phyloP scores from a whole-genome alignment of 2,888 invertebrate genomes.

The Ochlodes sylvanus region DNA sequence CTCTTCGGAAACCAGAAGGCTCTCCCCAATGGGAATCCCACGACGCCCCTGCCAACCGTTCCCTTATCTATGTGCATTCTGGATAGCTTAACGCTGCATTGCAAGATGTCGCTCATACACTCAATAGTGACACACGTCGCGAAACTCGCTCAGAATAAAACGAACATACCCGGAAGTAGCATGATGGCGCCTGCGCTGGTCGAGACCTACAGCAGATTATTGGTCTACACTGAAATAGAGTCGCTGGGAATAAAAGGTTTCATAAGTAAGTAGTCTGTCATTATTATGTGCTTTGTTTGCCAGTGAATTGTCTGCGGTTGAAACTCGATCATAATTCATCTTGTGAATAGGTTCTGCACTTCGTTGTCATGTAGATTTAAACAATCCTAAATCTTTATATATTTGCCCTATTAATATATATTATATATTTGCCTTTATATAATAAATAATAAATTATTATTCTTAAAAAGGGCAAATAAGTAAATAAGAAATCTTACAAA shows the following conservation, averaged over 20 bases:
- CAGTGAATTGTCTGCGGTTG: too few relatives aligned
- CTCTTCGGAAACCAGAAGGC: conserved; percentile 89
- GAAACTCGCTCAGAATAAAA: conserved; percentile 94
- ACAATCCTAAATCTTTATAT: too few relatives aligned
- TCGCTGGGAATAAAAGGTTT: conserved; percentile 98
- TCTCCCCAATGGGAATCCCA: conserved; percentile 70
- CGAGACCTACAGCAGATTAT: conserved; percentile 96
- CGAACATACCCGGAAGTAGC: conserved; percentile 87
- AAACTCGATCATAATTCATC: too few relatives aligned
- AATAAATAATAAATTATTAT: too few relatives aligned
- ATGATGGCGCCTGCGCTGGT: conserved; percentile 95
- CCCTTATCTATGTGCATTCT: conserved; percentile 96
- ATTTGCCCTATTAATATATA: too few relatives aligned
- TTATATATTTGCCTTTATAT: too few relatives aligned
- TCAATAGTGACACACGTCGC: conserved; percentile 94
- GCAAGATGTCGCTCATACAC: conserved; percentile 95
- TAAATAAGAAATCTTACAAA: too few relatives aligned
- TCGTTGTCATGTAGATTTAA: too few relatives aligned
- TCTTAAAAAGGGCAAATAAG: too few relatives aligned
- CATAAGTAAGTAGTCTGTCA: conserved; percentile 87
- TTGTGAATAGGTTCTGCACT: too few relatives aligned
- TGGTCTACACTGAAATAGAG: conserved; percentile 98
- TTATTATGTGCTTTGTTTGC: conserved; percentile 28
- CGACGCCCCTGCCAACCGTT: conserved; percentile 89
- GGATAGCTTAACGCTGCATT: conserved; percentile 97